Percentiles rank a stretch among this genome's conserved stretches.
Conservation (phyloP, 2,888 invertebrate species). For the Tyria jacobaeae region DNA sequence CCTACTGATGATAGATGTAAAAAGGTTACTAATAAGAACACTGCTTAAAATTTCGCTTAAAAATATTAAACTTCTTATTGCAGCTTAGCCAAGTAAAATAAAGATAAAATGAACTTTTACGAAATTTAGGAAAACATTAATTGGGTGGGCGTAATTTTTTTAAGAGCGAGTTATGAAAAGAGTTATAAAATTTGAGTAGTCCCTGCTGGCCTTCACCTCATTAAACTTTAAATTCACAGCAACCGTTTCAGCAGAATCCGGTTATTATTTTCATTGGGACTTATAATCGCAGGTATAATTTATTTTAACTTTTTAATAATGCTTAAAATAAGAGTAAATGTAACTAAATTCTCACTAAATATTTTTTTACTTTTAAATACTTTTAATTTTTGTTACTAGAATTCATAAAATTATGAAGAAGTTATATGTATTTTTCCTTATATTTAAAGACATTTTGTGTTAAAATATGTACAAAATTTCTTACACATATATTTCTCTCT, state of each 20-base stretch:
- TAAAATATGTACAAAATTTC: too few species aligned
- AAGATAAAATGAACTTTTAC: constrained; percentile 24
- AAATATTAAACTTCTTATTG: background rate
- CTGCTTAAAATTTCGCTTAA: too few species aligned
- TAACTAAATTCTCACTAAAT: too few species aligned
- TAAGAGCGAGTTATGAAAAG: constrained; percentile 30
- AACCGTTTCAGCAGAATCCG: constrained; percentile 23
- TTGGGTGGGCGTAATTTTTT: constrained; percentile 34
- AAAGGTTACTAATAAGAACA: too few species aligned
- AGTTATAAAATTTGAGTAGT: constrained; percentile 40
- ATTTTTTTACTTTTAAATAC: too few species aligned
- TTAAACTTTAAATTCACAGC: constrained; percentile 44
- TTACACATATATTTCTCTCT: too few species aligned
- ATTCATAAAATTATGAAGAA: background rate
- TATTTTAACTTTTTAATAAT: constrained; percentile 3
- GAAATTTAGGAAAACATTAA: constrained; percentile 35
- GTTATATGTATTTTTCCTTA: background rate
- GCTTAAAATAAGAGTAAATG: constrained; percentile 8
- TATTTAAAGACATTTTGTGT: too few species aligned
- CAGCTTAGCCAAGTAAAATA: constrained; percentile 15
- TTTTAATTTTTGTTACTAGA: background rate
- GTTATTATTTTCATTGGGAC: constrained; percentile 25
- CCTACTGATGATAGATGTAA: background rate
- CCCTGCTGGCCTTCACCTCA: constrained; percentile 36
- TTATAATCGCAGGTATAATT: constrained; percentile 23